Evolutionary conservation across 2,797 vertebrate species (phyloP), one percentile per base, ranked within the genome.

Genomic region (Lagocephalus sceleratus): DNA sequence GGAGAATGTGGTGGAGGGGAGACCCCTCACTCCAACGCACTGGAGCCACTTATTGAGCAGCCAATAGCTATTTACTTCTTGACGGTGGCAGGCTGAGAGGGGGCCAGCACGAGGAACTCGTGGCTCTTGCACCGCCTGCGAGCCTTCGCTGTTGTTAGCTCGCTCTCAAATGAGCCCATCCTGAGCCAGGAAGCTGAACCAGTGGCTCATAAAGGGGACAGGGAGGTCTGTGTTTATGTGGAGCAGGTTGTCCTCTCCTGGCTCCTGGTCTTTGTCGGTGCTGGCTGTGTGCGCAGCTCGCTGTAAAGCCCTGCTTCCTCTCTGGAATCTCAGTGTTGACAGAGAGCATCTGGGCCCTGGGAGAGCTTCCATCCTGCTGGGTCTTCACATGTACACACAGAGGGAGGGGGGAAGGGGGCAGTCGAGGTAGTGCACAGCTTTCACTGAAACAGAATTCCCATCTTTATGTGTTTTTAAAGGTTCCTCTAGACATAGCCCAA

Each of bases 31-130:
- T 94, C 93, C 90, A 91, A 84, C 91, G 93, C 92, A 86, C 89
- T 91, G 76, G 91, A 91, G 92, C 92, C 93, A 93, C 94, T 98
- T 96, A 97, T 95, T 94, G 94, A 96, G 93, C 94, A 97, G 94
- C 96, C 95, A 96, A 96, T 96, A 97, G 93, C 92, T 96, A 96
- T 98, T 98, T 97, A 91, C 84, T 84, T 89, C 85, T 88, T 83
- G 87, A 91, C 68, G 83, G 81, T 85, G 85, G 88, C 79, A 84
- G 85, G 81, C 79, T 26, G 63, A 69, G 79, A 78, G 79, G 67
- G 75, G 80, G 70, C 83, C 80, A 57, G 58, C 80, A 61, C 46
- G 53, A 59, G 73, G 65, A 19, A 42, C 71, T 59, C 55, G 62
- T 26, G 63, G 74, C 69, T 80, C 69, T 73, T 51, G 72, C 70